Conservation (phyloP, 2,797 vertebrate genomes). For the Varecia variegata region DNA sequence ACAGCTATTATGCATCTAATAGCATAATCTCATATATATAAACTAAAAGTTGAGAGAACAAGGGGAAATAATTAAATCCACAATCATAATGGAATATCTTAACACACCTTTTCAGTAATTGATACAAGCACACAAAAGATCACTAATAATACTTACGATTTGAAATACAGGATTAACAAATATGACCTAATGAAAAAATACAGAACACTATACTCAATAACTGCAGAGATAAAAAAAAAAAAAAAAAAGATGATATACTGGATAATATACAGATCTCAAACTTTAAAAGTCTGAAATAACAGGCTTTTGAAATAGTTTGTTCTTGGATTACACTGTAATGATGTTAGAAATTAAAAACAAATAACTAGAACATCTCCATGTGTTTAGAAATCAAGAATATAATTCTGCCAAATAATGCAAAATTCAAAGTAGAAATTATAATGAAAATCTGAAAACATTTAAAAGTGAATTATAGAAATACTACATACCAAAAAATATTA, state of each 20-base stretch:
- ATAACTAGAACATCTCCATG: conserved; percentile 1
- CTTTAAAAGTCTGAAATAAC: not conserved
- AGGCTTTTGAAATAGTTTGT: not conserved
- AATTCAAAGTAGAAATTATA: not conserved
- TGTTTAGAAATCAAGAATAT: conserved; percentile 31
- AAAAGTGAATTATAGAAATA: conserved; percentile 18
- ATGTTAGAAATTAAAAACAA: not conserved
- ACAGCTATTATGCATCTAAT: not conserved
- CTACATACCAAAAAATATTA: not conserved
- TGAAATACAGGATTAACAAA: not conserved
- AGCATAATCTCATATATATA: not conserved
- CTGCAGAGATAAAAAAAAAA: not conserved
- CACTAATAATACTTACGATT: not conserved
- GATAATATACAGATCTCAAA: not conserved
- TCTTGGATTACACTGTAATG: not conserved
- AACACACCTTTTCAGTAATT: not conserved
- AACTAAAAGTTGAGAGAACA: not conserved
- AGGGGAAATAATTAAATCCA: not conserved
- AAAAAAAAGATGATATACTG: not conserved
- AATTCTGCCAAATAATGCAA: not conserved
- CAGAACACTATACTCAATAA: not conserved
- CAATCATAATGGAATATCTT: not conserved
- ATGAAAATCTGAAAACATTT: conserved; percentile 9
- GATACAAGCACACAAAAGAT: not conserved
- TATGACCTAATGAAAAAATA: not conserved